Conservation (phyloP, 2,888 invertebrate genomes). For the Himalopsyche tibetana region DNA sequence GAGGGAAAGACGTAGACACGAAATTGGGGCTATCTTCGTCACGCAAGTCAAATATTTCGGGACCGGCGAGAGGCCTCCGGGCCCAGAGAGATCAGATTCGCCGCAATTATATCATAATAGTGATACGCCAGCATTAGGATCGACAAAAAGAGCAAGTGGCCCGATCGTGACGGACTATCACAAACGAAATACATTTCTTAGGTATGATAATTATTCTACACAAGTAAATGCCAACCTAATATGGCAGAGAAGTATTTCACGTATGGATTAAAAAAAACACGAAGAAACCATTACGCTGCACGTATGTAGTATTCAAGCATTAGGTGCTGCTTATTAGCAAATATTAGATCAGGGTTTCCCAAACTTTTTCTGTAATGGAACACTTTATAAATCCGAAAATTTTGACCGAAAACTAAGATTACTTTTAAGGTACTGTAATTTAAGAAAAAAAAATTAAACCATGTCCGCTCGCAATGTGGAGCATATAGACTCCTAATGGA, state of each 20-base stretch:
- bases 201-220: slow-evolving; percentile 36
- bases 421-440: no score
- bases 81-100: slow-evolving; percentile 28
- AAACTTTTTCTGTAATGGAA: no score
- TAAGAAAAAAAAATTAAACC: no score
- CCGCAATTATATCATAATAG: slow-evolving; percentile 46
- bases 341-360: no score
- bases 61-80: slow-evolving; percentile 11
- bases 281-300: background rate
- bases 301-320: background rate
- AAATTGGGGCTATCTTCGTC: slow-evolving; percentile 63
- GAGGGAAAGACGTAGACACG: slow-evolving; percentile 55
- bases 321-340: no score
- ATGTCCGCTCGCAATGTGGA: no score
- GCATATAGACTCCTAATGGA: no score
- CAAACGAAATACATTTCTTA: slow-evolving; percentile 21
- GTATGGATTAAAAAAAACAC: background rate
- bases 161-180: slow-evolving; percentile 35
- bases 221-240: slow-evolving; percentile 11
- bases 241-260: background rate
- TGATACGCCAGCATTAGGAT: slow-evolving; percentile 44
- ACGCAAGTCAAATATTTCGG: slow-evolving; percentile 63
- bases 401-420: no score
- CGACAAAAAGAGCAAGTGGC: slow-evolving; percentile 11
- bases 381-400: no score